phyloP scores from a whole-genome alignment of 1,140 invertebrate species.

The Drosophila pandora region DNA sequence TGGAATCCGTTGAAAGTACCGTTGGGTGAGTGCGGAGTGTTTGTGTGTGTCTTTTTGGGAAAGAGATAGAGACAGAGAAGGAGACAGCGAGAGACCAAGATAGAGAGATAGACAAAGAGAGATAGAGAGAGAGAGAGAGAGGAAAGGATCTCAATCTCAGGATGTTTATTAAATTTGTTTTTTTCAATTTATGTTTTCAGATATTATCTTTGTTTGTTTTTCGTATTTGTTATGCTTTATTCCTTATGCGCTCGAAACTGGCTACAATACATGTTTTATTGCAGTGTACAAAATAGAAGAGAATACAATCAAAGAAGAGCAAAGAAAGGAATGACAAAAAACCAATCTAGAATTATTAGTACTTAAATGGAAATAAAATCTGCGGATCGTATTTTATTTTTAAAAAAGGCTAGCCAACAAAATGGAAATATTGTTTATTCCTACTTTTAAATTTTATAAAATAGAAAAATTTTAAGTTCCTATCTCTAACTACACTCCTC shows the following conservation, averaged over 20 bases:
- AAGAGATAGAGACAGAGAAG: conserved; percentile 37
- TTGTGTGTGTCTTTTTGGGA: conserved; percentile 47
- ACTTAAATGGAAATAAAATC: conserved; percentile 41
- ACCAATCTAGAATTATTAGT: conserved; percentile 51
- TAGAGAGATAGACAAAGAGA: conserved; percentile 25
- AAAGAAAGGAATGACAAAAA: conserved; percentile 53
- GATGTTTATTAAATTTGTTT: conserved; percentile 5
- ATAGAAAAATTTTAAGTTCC: not conserved
- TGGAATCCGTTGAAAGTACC: conserved; percentile 41
- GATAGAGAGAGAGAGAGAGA: conserved; percentile 28
- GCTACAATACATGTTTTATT: conserved; percentile 14
- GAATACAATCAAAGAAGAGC: conserved; percentile 55
- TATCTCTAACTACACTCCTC: not conserved
- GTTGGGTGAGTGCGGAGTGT: conserved; percentile 66
- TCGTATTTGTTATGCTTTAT: conserved; percentile 38
- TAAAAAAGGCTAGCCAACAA: conserved; percentile 14
- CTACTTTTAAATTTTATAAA: not conserved
- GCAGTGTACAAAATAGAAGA: conserved; percentile 36
- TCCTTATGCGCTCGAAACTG: conserved; percentile 34
- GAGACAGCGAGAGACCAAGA: conserved; percentile 17
- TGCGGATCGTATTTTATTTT: conserved; percentile 11
- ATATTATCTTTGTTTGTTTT: conserved; percentile 5
- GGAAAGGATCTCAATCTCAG: conserved; percentile 48
- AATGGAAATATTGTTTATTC: not conserved
- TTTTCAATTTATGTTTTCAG: not conserved